Conservation (phyloP, 2,888 invertebrate genomes). For the Pristionchus japonicus region DNA sequence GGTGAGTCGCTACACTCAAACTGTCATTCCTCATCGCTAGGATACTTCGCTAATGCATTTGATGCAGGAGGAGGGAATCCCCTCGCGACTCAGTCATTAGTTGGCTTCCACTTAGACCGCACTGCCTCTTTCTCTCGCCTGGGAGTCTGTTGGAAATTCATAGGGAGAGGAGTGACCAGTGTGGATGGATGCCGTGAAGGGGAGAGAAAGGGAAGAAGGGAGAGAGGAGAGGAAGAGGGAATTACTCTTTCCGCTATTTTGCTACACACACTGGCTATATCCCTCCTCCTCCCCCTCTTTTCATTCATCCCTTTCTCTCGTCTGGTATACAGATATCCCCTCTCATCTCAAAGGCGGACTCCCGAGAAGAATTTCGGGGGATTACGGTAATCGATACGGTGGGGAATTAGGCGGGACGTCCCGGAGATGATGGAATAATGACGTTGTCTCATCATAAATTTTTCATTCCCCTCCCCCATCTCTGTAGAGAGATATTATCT, state of each 20-base stretch:
- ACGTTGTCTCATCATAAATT: neutral
- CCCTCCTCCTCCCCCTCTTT: too few relatives aligned
- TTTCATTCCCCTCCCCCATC: neutral
- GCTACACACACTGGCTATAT: slow-evolving; percentile 11
- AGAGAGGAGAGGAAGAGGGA: slow-evolving; percentile 42
- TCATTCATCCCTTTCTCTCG: neutral
- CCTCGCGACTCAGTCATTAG: neutral
- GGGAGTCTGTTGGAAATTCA: slow-evolving; percentile 29
- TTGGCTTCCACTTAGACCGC: neutral
- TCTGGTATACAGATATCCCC: slow-evolving; percentile 18
- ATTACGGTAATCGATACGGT: neutral
- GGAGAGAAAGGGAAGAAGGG: neutral
- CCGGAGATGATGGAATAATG: neutral
- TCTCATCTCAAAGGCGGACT: neutral
- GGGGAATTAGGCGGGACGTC: neutral
- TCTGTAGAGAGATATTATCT: neutral
- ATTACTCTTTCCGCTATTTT: slow-evolving; percentile 39
- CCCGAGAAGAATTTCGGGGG: neutral
- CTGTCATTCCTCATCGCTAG: neutral
- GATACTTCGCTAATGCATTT: neutral
- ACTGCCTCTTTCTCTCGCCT: neutral
- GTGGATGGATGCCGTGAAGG: neutral
- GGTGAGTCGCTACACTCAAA: neutral
- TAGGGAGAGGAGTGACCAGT: slow-evolving; percentile 34
- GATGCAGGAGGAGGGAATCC: neutral